Conservation (phyloP, 2,888 invertebrate genomes). For the Cristatella mucedo region DNA sequence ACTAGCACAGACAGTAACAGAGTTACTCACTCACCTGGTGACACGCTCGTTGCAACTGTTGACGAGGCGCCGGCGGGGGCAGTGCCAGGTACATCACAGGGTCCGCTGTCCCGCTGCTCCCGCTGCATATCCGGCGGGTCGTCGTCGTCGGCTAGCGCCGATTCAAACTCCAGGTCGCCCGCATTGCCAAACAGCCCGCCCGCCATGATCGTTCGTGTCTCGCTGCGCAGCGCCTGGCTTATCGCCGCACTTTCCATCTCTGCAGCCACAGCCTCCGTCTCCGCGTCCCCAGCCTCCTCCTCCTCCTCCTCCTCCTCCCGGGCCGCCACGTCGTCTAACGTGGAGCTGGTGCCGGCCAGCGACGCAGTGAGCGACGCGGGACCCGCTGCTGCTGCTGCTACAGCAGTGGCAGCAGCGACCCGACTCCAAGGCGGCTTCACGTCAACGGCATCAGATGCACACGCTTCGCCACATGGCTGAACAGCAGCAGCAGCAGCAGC, state of each 20-base stretch:
- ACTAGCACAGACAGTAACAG: too few species aligned
- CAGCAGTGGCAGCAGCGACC: background rate
- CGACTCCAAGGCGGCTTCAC: background rate
- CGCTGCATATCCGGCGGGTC: too few species aligned
- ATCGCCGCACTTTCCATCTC: constrained; percentile 6
- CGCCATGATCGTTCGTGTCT: constrained; percentile 7
- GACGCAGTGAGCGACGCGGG: too few species aligned
- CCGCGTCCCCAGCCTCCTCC: background rate
- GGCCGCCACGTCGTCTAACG: background rate
- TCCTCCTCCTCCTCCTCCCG: background rate
- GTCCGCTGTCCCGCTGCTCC: too few species aligned
- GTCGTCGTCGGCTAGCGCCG: constrained; percentile 4
- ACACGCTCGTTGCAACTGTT: too few species aligned
- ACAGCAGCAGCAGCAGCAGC: too few species aligned
- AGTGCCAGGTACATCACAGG: too few species aligned
- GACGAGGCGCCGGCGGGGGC: too few species aligned
- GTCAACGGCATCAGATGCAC: too few species aligned
- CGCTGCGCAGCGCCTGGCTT: constrained; percentile 1
- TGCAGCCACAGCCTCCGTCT: background rate
- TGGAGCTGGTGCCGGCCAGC: too few species aligned
- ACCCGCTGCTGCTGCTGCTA: background rate
- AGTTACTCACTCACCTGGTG: too few species aligned
- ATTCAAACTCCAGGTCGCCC: constrained; percentile 8
- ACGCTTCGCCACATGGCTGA: too few species aligned
- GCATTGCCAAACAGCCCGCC: constrained; percentile 2